phyloP scores from a whole-genome alignment of 2,113 vertebrate species.

The Lutjanus erythropterus region DNA sequence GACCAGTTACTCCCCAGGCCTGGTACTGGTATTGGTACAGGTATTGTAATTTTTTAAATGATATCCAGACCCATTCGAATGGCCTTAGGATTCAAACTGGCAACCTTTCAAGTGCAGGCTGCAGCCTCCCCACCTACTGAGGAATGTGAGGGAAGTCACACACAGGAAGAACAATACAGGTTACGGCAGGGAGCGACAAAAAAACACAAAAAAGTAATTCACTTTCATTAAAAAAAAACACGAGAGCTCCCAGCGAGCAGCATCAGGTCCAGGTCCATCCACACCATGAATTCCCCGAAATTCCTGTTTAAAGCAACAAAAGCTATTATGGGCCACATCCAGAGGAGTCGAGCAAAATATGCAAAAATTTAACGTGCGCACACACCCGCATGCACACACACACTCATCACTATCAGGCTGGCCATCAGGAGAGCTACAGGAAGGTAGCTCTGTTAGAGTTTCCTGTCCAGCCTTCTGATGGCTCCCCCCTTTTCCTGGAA shows the following conservation, averaged over 20 bases:
- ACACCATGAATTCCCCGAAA: conserved; percentile 16
- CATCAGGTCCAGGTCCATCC: background rate
- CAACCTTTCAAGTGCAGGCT: conserved; percentile 45
- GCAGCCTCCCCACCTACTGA: conserved; percentile 55
- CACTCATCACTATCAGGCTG: conserved; percentile 74
- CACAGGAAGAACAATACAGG: conserved; percentile 69
- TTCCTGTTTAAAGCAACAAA: conserved; percentile 38
- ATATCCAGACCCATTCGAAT: too few species aligned
- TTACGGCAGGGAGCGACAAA: conserved; percentile 35
- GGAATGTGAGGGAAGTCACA: conserved; percentile 76
- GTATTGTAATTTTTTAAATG: too few species aligned
- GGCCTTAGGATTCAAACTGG: conserved; percentile 35
- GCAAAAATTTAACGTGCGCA: conserved; percentile 28
- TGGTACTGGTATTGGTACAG: too few species aligned
- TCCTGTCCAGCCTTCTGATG: conserved; percentile 84
- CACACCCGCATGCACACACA: conserved; percentile 34
- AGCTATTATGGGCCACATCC: conserved; percentile 16
- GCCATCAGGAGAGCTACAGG: conserved; percentile 86
- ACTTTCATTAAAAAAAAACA: conserved; percentile 33
- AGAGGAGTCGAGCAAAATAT: conserved; percentile 37
- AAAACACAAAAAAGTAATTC: conserved; percentile 9
- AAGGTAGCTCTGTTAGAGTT: conserved; percentile 83
- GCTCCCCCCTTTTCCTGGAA: conserved; percentile 85
- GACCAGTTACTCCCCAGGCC: too few species aligned
- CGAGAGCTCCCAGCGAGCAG: background rate